Conservation (phyloP, 2,888 invertebrate species). For the Resseliella maxima region DNA sequence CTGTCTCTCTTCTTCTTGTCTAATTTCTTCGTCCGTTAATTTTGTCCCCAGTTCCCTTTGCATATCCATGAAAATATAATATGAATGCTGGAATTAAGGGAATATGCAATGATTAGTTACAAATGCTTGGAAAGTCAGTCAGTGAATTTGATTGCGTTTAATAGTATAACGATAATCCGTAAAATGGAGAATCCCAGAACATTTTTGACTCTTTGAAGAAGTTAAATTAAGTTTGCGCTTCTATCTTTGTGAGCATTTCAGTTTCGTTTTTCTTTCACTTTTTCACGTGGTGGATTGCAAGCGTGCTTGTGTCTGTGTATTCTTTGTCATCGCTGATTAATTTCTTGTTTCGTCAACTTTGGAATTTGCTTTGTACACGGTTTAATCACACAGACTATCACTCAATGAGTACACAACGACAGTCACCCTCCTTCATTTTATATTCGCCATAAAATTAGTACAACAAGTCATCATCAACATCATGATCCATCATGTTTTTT, state of each 20-base stretch:
- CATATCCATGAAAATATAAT: neutral
- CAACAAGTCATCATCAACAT: neutral
- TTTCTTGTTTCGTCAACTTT: neutral
- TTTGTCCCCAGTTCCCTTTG: neutral
- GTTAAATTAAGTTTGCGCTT: conserved; percentile 51
- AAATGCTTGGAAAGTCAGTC: neutral
- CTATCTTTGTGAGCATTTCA: neutral
- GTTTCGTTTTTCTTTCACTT: neutral
- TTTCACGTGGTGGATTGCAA: neutral
- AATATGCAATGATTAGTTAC: conserved; percentile 43
- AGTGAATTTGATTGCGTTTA: neutral
- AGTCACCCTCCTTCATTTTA: conserved; percentile 9
- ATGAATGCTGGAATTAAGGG: neutral
- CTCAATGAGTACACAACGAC: neutral
- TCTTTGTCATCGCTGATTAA: conserved; percentile 28
- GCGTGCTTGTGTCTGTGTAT: neutral
- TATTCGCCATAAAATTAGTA: conserved; percentile 52
- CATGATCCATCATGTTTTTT: conserved; percentile 1
- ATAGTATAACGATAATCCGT: neutral
- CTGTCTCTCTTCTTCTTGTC: no score
- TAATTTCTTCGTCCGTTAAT: no score
- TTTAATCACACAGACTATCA: neutral
- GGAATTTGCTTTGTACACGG: neutral
- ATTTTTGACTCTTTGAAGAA: conserved; percentile 51
- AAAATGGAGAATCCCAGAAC: neutral